These are phyloP conservation scores for Laterallus jamaicensis DNA, from an alignment of 2,113 vertebrate genomes.

Conservation along the genomic window DNA sequence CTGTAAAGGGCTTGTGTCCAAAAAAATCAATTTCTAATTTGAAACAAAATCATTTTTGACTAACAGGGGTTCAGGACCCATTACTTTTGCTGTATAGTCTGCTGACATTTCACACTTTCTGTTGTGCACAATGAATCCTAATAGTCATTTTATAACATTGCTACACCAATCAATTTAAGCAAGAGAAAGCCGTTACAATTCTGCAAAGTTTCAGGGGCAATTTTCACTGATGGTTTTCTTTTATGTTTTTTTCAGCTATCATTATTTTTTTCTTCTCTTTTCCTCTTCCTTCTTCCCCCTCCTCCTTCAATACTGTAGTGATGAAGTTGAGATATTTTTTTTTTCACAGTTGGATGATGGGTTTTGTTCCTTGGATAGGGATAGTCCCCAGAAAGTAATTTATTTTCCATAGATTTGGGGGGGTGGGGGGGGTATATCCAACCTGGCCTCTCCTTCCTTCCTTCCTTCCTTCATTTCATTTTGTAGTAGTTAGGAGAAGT, in stretches of 20 bases:
- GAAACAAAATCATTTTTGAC: conserved; percentile 85
- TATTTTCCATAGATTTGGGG: background rate
- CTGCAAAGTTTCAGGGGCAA: conserved; percentile 74
- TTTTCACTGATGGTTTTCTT: conserved; percentile 73
- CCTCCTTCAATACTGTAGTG: background rate
- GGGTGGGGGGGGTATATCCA: background rate
- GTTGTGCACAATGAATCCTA: conserved; percentile 80
- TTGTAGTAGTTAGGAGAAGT: conserved; percentile 1
- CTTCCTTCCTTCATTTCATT: conserved; percentile 23
- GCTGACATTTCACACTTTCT: conserved; percentile 81
- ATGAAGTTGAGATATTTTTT: conserved; percentile 29
- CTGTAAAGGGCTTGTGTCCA: conserved; percentile 76
- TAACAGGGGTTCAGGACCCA: conserved; percentile 82
- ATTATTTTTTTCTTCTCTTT: conserved; percentile 32
- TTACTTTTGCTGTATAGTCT: conserved; percentile 78
- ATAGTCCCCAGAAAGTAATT: conserved; percentile 33
- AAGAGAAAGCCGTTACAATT: conserved; percentile 75
- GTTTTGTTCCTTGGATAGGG: conserved; percentile 17
- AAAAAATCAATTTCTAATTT: conserved; percentile 88
- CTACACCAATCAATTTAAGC: conserved; percentile 78
- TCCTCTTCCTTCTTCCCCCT: background rate
- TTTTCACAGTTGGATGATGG: conserved; percentile 43
- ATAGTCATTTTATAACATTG: conserved; percentile 80
- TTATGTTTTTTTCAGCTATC: conserved; percentile 61
- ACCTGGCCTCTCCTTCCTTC: background rate